Conservation (phyloP, 2,797 vertebrate species). For the Sebastes matsubarae region DNA sequence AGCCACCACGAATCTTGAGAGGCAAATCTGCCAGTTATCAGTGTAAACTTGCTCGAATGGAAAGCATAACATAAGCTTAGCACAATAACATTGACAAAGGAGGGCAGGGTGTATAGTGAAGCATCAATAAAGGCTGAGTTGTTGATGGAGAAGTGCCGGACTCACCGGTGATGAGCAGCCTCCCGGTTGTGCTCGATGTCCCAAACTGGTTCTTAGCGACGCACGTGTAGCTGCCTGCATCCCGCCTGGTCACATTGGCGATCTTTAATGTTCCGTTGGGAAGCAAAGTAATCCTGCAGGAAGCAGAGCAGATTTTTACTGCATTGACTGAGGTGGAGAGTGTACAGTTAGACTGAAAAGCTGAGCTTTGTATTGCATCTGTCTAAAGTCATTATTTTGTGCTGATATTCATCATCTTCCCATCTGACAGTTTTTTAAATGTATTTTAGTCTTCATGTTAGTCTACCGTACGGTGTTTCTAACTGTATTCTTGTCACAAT, state of each 20-base stretch:
- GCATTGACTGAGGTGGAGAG: not conserved
- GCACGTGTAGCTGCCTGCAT: slow-evolving; percentile 90
- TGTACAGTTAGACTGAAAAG: not conserved
- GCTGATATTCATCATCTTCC: not conserved
- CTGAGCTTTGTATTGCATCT: not conserved
- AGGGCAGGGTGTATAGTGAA: not conserved
- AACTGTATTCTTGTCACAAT: not conserved
- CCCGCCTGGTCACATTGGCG: slow-evolving; percentile 88
- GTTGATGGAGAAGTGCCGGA: not conserved
- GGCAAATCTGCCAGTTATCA: not conserved
- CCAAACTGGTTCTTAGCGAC: slow-evolving; percentile 94
- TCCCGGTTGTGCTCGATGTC: slow-evolving; percentile 87
- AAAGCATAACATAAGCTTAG: not conserved
- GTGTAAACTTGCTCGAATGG: not conserved
- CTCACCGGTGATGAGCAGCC: slow-evolving; percentile 89
- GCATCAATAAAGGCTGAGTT: not conserved
- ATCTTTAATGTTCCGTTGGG: slow-evolving; percentile 91
- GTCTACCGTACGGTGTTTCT: not conserved
- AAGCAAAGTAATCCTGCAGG: slow-evolving; percentile 80
- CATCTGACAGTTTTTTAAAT: not conserved
- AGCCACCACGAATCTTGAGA: not conserved
- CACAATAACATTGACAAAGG: not conserved
- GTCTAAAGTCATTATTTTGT: not conserved
- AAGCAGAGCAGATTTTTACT: slow-evolving; percentile 21
- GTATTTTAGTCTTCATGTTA: not conserved